These are phyloP conservation scores for Aramus guarauna DNA, from an alignment of 2,113 vertebrate genomes.

Conservation along the genomic window DNA sequence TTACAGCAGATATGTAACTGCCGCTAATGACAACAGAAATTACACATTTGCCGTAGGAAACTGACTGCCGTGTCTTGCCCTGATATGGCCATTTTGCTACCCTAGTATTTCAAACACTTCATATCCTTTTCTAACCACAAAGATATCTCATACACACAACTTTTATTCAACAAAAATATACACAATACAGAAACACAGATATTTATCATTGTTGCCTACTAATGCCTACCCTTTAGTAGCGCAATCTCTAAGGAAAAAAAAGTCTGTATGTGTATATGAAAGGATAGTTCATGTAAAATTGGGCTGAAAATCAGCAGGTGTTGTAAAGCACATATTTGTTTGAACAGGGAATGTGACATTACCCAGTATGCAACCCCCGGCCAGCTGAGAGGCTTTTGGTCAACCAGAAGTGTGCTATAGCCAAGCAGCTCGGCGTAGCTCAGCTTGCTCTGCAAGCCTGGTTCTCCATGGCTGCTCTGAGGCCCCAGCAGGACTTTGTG, in stretches of 20 bases:
- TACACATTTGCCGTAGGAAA: neutral
- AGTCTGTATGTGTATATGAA: neutral
- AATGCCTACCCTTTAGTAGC: neutral
- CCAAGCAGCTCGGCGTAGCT: rapidly evolving
- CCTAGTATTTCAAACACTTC: neutral
- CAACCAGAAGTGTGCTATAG: neutral
- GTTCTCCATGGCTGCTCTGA: neutral
- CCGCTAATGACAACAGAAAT: neutral
- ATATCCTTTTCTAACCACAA: neutral
- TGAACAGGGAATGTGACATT: neutral
- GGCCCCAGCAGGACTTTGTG: neutral
- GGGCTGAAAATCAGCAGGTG: neutral
- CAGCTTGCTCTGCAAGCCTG: neutral
- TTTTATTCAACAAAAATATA: neutral
- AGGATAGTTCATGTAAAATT: neutral
- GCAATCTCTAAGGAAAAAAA: neutral
- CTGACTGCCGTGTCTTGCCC: neutral
- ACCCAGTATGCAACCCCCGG: rapidly evolving
- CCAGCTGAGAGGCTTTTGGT: neutral
- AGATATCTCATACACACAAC: neutral
- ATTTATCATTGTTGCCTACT: neutral
- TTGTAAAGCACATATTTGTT: neutral
- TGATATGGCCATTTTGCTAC: neutral
- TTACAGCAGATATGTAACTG: neutral
- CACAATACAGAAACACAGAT: neutral